Percentiles rank a stretch among this genome's conserved stretches.
Conservation (phyloP, 1,140 invertebrate species). For the Leptopilina clavipes region DNA sequence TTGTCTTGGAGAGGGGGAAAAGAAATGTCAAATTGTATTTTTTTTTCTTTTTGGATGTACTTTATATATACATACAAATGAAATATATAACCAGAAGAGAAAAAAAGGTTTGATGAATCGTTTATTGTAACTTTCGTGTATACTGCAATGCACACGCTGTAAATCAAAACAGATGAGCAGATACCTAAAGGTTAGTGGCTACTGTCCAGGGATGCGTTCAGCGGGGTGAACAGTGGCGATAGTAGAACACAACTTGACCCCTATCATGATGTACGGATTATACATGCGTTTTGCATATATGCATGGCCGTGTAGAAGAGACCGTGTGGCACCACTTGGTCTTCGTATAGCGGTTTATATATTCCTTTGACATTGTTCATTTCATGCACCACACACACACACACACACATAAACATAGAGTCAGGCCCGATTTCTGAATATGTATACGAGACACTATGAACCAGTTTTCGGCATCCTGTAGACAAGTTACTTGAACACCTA, state of each 20-base stretch:
- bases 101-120: neutral
- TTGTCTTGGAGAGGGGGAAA: too few species aligned
- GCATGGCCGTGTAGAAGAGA: neutral
- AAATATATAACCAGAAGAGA: too few species aligned
- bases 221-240: slow-evolving; percentile 36
- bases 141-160: slow-evolving; percentile 21
- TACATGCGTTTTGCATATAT: slow-evolving; percentile 37
- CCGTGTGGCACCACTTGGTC: slow-evolving; percentile 11
- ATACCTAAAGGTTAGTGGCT: slow-evolving; percentile 31
- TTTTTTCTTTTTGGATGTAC: too few species aligned
- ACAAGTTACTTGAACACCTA: slow-evolving; percentile 14
- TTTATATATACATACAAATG: too few species aligned
- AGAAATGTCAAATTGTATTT: too few species aligned
- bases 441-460: slow-evolving; percentile 14
- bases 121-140: neutral
- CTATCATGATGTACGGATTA: slow-evolving; percentile 36
- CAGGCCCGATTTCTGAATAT: neutral
- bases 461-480: slow-evolving; percentile 1
- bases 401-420: neutral
- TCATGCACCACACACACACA: neutral
- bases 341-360: neutral
- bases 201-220: slow-evolving; percentile 38
- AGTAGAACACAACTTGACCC: slow-evolving; percentile 39
- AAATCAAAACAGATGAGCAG: slow-evolving; percentile 31
- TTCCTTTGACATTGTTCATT: slow-evolving; percentile 25